Percentiles rank a stretch among this genome's conserved stretches.
These are phyloP conservation scores for Antigone vipio DNA, from an alignment of 2,113 vertebrate species.

Conservation along the genomic window DNA sequence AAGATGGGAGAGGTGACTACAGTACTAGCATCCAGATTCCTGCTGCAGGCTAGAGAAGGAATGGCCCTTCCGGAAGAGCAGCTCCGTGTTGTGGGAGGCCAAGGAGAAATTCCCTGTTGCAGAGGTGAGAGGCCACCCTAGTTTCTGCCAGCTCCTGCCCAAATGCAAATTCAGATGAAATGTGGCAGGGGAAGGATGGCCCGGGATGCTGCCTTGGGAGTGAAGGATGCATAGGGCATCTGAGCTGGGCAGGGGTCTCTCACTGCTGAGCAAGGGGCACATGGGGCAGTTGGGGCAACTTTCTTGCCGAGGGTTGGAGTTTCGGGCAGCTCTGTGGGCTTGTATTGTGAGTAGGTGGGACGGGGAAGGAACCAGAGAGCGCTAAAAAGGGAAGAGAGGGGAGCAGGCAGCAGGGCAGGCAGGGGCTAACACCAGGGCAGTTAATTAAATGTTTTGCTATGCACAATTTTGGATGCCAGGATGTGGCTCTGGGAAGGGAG, in stretches of 20 bases:
- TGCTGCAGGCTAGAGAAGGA: background rate
- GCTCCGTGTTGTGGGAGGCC: accelerated
- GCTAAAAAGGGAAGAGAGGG: background rate
- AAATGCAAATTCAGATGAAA: background rate
- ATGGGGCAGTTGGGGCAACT: background rate
- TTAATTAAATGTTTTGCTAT: background rate
- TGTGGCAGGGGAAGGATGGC: accelerated
- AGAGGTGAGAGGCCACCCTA: background rate
- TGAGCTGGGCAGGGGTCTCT: background rate
- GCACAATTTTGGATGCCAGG: background rate
- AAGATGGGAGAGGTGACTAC: background rate
- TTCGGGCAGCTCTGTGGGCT: background rate
- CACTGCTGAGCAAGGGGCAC: accelerated
- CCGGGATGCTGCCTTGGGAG: background rate
- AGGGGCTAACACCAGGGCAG: too few species aligned
- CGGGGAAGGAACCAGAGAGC: background rate
- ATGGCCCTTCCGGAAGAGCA: background rate
- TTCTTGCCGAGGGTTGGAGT: background rate
- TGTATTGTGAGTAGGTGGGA: background rate
- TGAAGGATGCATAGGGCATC: accelerated
- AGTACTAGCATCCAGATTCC: background rate
- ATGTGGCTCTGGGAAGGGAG: background rate
- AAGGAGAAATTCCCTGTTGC: background rate
- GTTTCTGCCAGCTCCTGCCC: background rate
- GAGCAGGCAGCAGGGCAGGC: background rate